phyloP scores from a whole-genome alignment of 1,140 invertebrate genomes.

The Cephus cinctus region DNA sequence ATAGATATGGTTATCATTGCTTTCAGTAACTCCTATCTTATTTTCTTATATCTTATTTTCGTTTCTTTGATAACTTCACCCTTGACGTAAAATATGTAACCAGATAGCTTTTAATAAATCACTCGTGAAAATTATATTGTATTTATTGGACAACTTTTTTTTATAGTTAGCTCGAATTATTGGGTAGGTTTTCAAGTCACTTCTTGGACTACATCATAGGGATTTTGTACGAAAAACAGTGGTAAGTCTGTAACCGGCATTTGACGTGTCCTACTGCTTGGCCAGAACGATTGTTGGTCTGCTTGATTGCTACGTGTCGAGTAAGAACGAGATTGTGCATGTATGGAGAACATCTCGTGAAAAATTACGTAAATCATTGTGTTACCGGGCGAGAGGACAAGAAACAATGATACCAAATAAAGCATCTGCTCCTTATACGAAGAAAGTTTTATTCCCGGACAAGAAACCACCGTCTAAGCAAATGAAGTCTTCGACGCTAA shows the following conservation, averaged over 20 bases:
- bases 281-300: constrained; percentile 10
- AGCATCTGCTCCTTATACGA: constrained; percentile 33
- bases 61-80: too few relatives aligned
- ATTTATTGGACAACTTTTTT: too few relatives aligned
- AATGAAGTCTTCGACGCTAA: constrained; percentile 57
- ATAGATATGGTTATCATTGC: too few relatives aligned
- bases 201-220: too few relatives aligned
- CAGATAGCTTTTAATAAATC: too few relatives aligned
- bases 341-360: constrained; percentile 23
- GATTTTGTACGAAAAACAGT: constrained; percentile 12
- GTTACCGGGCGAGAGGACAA: constrained; percentile 4
- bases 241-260: constrained; percentile 21
- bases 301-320: constrained; percentile 1
- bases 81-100: too few relatives aligned
- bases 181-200: too few relatives aligned
- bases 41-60: too few relatives aligned
- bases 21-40: too few relatives aligned
- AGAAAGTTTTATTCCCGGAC: constrained; percentile 45
- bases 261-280: constrained; percentile 25
- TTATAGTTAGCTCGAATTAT: too few relatives aligned
- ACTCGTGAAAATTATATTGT: too few relatives aligned
- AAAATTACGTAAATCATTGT: constrained; percentile 8
- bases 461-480: constrained; percentile 46
- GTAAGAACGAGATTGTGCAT: constrained; percentile 20
- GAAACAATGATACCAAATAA: constrained; percentile 38